Evolutionary conservation across 2,797 vertebrate genomes (phyloP), one percentile per base, ranked within the genome.

Genomic region (Pangasius larnaudii): DNA sequence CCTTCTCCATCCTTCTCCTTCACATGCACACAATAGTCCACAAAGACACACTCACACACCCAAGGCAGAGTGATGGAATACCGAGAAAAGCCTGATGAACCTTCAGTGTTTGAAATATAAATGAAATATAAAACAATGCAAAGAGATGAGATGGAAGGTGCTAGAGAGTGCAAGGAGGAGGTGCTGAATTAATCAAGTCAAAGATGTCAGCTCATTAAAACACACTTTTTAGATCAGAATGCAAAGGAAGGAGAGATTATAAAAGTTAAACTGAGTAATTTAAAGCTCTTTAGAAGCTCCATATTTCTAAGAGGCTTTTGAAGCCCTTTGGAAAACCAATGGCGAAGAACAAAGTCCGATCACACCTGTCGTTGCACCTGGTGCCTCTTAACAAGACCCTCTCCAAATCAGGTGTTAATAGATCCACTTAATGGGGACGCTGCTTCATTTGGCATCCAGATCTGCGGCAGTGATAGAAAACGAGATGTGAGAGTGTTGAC

Each of bases 181-280:
- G 93, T 93, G 86, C 93, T 94, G 93, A 94, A 93, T 84, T 77
- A 22, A 56, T 63, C 69, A 78, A 86, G 67, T 1, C 7, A 59
- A 19, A 75, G 49, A 69, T 24, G 63, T 24, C 33, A 18, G 39
- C 24, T 63, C 5, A 51, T 61, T 83, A 58, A 86, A 56, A 79
- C 14, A 53, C 18, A 27, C n/a, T 75, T 75, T 80, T 74, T 46
- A 22, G 13, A 83, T 59, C 11, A 1, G 16, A 88, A 78, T 56
- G 53, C 74, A 61, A 81, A 53, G 24, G 22, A 63, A 80, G 59
- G 10, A 30, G 67, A 71, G 16, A 61, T n/a, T n/a, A 2, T 59
- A 49, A 56, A 10, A 67, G 14, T 67, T 19, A 10, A 49, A 49
- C 9, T 3, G 78, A 39, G 30, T 24, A 39, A 24, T 4, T 13